Percentiles rank a stretch among this genome's conserved stretches.
phyloP scores from a whole-genome alignment of 2,888 invertebrate species.

The Eustalomyia histrio region DNA sequence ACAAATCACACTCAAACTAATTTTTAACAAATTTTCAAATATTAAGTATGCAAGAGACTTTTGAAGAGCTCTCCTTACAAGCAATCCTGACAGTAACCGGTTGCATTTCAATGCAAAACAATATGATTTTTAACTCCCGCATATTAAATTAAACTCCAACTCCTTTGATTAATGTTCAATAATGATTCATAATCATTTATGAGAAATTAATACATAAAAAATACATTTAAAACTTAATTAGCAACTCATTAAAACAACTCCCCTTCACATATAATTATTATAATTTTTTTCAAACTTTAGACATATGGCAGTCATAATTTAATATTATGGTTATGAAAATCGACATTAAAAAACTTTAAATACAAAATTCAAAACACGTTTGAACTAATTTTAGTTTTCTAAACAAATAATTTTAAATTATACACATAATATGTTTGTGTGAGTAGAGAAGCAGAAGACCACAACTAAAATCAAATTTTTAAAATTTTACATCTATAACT shows the following conservation, averaged over 20 bases:
- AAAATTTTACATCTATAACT: background rate
- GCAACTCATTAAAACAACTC: constrained; percentile 36
- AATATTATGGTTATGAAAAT: constrained; percentile 30
- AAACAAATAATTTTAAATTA: constrained; percentile 1
- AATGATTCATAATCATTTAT: constrained; percentile 19
- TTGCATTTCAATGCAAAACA: too few relatives aligned
- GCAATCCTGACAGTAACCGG: too few relatives aligned
- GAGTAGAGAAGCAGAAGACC: background rate
- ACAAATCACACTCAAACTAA: too few relatives aligned
- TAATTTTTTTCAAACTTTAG: constrained; percentile 17
- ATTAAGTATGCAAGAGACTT: too few relatives aligned
- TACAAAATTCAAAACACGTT: constrained; percentile 17
- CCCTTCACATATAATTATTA: background rate
- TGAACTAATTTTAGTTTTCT: constrained; percentile 5
- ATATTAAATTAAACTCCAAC: background rate
- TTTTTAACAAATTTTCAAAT: too few relatives aligned
- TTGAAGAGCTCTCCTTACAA: too few relatives aligned
- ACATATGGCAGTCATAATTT: constrained; percentile 64
- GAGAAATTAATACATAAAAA: background rate
- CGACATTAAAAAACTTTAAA: constrained; percentile 41
- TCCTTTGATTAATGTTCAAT: constrained; percentile 8
- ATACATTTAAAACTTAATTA: constrained; percentile 54
- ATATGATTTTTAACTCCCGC: background rate
- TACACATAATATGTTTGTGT: background rate
- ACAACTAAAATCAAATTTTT: background rate